A percentile compares a stretch with the other conserved stretches of the same genome.
These are phyloP conservation scores for Salpingus planirostris DNA, from an alignment of 2,888 invertebrate species.

Conservation along the genomic window DNA sequence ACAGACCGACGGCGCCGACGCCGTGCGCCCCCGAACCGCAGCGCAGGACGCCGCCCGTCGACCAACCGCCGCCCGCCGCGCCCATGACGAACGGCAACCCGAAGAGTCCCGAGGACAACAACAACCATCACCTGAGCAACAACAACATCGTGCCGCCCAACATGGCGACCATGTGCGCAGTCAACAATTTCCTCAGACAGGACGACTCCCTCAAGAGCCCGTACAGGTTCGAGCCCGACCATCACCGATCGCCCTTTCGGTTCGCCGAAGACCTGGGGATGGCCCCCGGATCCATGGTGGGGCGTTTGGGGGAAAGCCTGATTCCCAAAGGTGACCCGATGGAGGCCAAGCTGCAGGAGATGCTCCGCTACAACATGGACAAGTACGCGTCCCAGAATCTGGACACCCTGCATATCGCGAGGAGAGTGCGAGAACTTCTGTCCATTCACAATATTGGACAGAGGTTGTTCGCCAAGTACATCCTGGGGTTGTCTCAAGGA, in stretches of 20 bases:
- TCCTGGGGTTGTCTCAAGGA: constrained; percentile 92
- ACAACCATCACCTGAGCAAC: constrained; percentile 45
- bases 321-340: constrained; percentile 90
- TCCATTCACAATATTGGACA: constrained; percentile 98
- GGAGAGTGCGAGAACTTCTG: constrained; percentile 85
- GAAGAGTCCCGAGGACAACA: constrained; percentile 41
- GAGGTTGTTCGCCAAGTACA: constrained; percentile 96
- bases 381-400: constrained; percentile 89
- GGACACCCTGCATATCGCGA: constrained; percentile 90
- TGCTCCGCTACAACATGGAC: constrained; percentile 92
- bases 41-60: constrained; percentile 21
- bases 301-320: constrained; percentile 77
- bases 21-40: constrained; percentile 42
- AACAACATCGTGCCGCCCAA: constrained; percentile 44
- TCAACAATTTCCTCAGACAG: constrained; percentile 39
- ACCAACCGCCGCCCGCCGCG: constrained; percentile 23
- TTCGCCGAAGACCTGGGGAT: constrained; percentile 76
- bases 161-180: constrained; percentile 43
- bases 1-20: constrained; percentile 37
- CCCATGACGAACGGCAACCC: constrained; percentile 41
- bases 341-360: constrained; percentile 88
- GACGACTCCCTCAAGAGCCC: constrained; percentile 54
- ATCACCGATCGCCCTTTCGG: constrained; percentile 61
- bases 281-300: constrained; percentile 72
- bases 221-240: constrained; percentile 76